Evolutionary conservation across 2,797 vertebrate genomes (phyloP), one percentile per base, ranked within the genome.

Genomic region (Zenarchopterus dispar): DNA sequence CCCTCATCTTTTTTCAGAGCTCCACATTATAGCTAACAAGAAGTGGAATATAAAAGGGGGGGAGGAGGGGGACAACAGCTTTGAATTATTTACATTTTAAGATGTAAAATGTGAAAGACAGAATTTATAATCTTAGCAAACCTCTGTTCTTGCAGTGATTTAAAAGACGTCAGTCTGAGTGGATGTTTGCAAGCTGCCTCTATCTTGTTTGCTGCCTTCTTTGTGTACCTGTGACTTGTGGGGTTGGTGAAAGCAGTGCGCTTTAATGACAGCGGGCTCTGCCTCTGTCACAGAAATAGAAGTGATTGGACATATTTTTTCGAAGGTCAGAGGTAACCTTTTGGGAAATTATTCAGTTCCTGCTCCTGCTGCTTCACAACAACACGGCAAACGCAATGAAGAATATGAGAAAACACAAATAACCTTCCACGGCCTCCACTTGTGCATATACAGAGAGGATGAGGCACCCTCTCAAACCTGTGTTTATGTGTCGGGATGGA

Each of bases 301-400:
- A 41, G 61, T 47, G 78, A 86, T 74, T 78, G 84, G 84, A 89
- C 80, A 81, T 84, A 68, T 86, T 90, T 89, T 80, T 28, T 28
- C 85, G 87, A 90, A 91, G 91, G 90, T 90, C 88, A 87, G 83
- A 43, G 71, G 80, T 86, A 90, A 78, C 81, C 88, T 85, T 89
- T 89, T 92, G 86, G 84, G 86, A 89, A 89, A 91, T 87, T 82
- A 93, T 91, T 89, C 81, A 75, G 45, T 78, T 84, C 75, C 82
- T 46, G 73, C 82, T 81, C 76, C 78, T 76, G 81, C 78, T 82
- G 77, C 80, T 88, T 76, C 75, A 70, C 82, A 84, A 82, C 80
- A 83, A 82, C 86, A 80, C 56, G 55, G 84, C 84, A 84, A 84
- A 86, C 73, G 74, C 69, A 56, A 85, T 81, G 73, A 83, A 81